A percentile compares a stretch with the other conserved stretches of the same genome.
Conservation (phyloP, 2,797 vertebrate genomes). For the Amblyopsis hoosieri region DNA sequence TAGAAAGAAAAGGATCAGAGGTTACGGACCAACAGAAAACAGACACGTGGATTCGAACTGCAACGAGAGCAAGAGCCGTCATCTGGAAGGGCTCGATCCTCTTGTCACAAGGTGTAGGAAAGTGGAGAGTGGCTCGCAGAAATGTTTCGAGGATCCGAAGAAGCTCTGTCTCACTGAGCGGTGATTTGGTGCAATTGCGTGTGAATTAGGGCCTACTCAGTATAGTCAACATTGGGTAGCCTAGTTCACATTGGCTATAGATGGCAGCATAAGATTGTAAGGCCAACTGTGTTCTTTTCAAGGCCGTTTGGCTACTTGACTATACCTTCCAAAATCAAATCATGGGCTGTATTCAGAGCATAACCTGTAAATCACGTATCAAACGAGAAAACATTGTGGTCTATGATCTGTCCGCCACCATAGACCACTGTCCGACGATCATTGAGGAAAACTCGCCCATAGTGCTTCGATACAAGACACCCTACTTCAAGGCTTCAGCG, state of each 20-base stretch:
- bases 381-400: conserved; percentile 95
- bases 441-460: conserved; percentile 97
- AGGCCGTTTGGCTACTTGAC: conserved; percentile 58
- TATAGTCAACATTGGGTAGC: conserved; percentile 57
- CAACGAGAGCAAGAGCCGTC: conserved; percentile 17
- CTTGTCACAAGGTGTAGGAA: conserved; percentile 17
- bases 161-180: conserved; percentile 7
- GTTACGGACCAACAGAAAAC: conserved; percentile 49
- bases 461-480: conserved; percentile 96
- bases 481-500: conserved; percentile 96
- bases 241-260: conserved; percentile 47
- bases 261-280: conserved; percentile 56
- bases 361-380: conserved; percentile 94
- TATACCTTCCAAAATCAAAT: conserved; percentile 51
- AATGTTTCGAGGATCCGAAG: conserved; percentile 20
- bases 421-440: conserved; percentile 91
- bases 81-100: conserved; percentile 30
- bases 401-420: conserved; percentile 92
- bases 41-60: conserved; percentile 40
- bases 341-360: conserved; percentile 97
- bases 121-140: conserved; percentile 21
- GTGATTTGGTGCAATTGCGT: conserved; percentile 25
- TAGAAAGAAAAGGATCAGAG: conserved; percentile 74
- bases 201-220: conserved; percentile 32
- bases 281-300: conserved; percentile 47